These are phyloP conservation scores for Augochlora pura DNA, from an alignment of 1,140 invertebrate species.

Conservation along the genomic window DNA sequence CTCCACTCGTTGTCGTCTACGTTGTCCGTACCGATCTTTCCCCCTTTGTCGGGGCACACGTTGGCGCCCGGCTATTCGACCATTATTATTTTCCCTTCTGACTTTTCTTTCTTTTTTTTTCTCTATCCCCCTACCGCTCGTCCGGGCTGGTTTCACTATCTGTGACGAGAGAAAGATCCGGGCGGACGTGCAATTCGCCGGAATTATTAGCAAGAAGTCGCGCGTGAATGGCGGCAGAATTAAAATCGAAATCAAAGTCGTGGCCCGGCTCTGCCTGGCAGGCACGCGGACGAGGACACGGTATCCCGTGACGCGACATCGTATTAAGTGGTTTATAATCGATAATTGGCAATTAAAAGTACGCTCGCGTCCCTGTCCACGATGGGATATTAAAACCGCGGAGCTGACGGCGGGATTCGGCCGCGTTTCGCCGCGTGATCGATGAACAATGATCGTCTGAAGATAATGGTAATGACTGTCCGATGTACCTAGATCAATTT, in stretches of 20 bases:
- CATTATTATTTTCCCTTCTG: too few relatives aligned
- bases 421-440: neutral
- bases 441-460: conserved; percentile 23
- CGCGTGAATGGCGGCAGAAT: conserved; percentile 12
- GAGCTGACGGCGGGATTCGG: conserved; percentile 7
- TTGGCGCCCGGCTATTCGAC: neutral
- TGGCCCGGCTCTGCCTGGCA: too few relatives aligned
- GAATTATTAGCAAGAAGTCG: conserved; percentile 40
- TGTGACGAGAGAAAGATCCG: neutral
- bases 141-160: neutral
- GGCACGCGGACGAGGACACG: neutral
- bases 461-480: neutral
- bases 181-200: conserved; percentile 30
- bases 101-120: too few relatives aligned
- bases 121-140: too few relatives aligned
- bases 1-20: conserved; percentile 11
- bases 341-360: conserved; percentile 52
- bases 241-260: conserved; percentile 32
- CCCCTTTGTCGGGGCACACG: neutral
- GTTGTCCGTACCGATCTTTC: neutral
- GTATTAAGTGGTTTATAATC: conserved; percentile 48
- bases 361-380: conserved; percentile 18
- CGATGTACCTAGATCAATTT: neutral
- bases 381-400: conserved; percentile 39
- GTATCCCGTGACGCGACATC: conserved; percentile 17